Base-by-base conservation (phyloP, 2,113 vertebrate species). In the Chaenocephalus aceratus region DNA sequence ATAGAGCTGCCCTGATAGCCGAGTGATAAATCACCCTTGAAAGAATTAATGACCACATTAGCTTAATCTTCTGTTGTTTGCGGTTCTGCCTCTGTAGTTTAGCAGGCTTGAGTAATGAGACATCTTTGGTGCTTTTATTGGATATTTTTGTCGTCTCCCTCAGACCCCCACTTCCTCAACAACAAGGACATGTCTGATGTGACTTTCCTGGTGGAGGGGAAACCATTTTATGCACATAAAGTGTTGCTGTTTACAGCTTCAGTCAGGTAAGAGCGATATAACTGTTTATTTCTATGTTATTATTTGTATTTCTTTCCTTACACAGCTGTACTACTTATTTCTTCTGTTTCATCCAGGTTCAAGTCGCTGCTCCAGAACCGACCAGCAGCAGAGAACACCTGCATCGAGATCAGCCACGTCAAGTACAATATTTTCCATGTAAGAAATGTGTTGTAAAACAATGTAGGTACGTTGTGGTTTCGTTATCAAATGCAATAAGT, bases 361-460 rank as follows among this genome's bases (percentile, higher is more conserved):
- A 99, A 99, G 94, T 97, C 96, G 0, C 82, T 99, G 80, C 96
- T 99, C 21, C 97, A 97, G 75, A 99, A 97, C 95, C 96, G 98
- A 87, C 96, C 98, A 0, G 94, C 97, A 12, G 96, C 96, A 13
- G 98, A 99, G 72, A 97, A 97, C 94, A 97, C 97, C 82, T 99
- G 97, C 80, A 98, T 99, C 77, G 98, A 99, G 94, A 99, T 96
- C 83, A 94, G 94, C 84, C 94, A 96, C 6, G 91, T 96, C 84
- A 95, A 94, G 80, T 96, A 95, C 84, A 91, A 89, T n/a, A 93
- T 92, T 77, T 93, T 93, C 83, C 90, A 92, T 11, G 92, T 93
- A 79, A 90, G 89, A 81, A 0, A 4, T 41, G 14, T 2, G 21
- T 26, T 10, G 10, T 6, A 67, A 53, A 8, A 6, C 18, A 18